Evolutionary conservation across 2,797 vertebrate species (phyloP).

Genomic region (Chrysocyon brachyurus): DNA sequence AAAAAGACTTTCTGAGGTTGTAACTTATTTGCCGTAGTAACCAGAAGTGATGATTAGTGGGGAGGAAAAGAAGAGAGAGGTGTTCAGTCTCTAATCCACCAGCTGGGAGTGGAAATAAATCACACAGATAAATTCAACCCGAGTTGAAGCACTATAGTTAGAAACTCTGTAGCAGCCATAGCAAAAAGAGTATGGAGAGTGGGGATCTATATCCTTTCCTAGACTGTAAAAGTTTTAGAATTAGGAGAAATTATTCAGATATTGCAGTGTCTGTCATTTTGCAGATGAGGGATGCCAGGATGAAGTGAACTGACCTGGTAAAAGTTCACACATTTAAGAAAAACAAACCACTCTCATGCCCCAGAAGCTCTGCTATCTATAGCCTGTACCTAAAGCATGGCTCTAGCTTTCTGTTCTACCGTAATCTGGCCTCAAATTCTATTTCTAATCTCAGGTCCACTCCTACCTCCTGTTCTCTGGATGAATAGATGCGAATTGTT

Average conservation of each 20-base stretch:
- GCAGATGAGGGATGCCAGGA: neutral
- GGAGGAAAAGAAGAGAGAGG: constrained; percentile 54
- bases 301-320: neutral
- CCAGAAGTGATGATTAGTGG: constrained; percentile 64
- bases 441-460: neutral
- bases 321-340: neutral
- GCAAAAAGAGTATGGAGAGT: neutral
- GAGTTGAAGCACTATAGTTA: neutral
- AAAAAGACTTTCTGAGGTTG: neutral
- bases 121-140: constrained; percentile 58
- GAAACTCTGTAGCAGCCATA: neutral
- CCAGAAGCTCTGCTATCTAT: neutral
- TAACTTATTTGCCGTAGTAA: constrained; percentile 28
- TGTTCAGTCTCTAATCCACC: constrained; percentile 61
- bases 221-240: neutral
- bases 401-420: neutral
- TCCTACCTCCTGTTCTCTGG: neutral
- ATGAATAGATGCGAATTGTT: neutral
- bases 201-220: neutral
- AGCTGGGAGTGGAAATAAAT: constrained; percentile 70
- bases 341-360: neutral
- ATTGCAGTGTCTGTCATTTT: neutral
- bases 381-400: neutral
- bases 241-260: neutral
- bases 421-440: neutral